Percentiles rank a stretch among this genome's conserved stretches.
phyloP scores from a whole-genome alignment of 2,888 invertebrate genomes.

The Leptura quadrifasciata region DNA sequence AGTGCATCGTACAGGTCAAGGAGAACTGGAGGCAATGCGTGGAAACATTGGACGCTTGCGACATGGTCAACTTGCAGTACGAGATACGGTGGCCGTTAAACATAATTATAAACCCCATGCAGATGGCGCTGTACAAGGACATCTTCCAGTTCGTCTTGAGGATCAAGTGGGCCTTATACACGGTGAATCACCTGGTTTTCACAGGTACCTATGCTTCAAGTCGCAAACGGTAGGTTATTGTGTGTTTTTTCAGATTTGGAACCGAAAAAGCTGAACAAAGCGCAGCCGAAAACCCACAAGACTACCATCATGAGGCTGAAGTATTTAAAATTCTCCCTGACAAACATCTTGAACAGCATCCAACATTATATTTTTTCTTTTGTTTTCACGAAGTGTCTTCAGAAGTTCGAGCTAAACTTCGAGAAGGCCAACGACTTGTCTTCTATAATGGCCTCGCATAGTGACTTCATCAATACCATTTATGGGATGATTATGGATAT shows the following conservation, averaged over 20 bases:
- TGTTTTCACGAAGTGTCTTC: slow-evolving; percentile 62
- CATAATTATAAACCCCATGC: slow-evolving; percentile 67
- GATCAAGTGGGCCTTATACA: slow-evolving; percentile 71
- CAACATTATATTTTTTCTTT: slow-evolving; percentile 71
- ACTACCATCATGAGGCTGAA: slow-evolving; percentile 60
- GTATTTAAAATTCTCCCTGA: slow-evolving; percentile 66
- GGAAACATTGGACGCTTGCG: slow-evolving; percentile 65
- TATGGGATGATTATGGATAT: slow-evolving; percentile 59
- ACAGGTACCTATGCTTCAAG: slow-evolving; percentile 61
- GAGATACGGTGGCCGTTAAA: slow-evolving; percentile 70
- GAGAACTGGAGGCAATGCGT: slow-evolving; percentile 61
- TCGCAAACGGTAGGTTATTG: not conserved
- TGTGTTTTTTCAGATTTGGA: slow-evolving; percentile 18
- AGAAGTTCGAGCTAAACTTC: slow-evolving; percentile 67
- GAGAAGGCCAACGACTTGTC: slow-evolving; percentile 68
- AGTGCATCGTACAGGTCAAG: slow-evolving; percentile 64
- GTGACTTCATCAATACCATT: slow-evolving; percentile 66
- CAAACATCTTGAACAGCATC: slow-evolving; percentile 67
- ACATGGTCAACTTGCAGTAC: slow-evolving; percentile 64
- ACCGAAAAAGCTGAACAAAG: slow-evolving; percentile 43
- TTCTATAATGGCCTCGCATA: slow-evolving; percentile 66
- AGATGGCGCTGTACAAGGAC: slow-evolving; percentile 66
- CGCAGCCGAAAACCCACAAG: slow-evolving; percentile 46
- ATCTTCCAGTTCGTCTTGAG: slow-evolving; percentile 70
- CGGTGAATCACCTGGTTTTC: slow-evolving; percentile 67